Percentiles rank a stretch among this genome's conserved stretches.
Conservation (phyloP, 1,140 invertebrate genomes). For the Diploscapter pachys region DNA sequence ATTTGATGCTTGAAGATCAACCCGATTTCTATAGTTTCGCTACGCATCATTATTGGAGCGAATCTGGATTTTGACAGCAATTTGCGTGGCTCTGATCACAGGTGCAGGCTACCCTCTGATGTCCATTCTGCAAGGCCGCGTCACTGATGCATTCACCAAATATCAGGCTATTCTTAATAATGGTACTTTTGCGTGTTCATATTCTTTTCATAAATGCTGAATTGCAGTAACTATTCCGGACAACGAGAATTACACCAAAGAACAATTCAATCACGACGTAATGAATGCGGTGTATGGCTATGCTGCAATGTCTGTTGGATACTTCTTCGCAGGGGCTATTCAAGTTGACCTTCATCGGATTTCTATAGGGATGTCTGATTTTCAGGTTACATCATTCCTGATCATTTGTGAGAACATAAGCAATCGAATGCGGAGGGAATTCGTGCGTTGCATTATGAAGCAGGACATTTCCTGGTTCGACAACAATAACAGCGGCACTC, state of each 20-base stretch:
- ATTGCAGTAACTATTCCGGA: not conserved
- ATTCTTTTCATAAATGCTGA: not conserved
- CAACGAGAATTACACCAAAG: conserved; percentile 12
- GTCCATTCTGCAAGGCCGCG: conserved; percentile 34
- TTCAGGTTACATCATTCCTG: conserved; percentile 52
- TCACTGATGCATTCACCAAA: conserved; percentile 56
- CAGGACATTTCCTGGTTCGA: conserved; percentile 90
- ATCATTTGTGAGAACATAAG: conserved; percentile 66
- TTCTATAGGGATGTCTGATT: not conserved
- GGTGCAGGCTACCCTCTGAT: conserved; percentile 39
- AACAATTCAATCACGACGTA: conserved; percentile 24
- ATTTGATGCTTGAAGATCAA: too few relatives aligned
- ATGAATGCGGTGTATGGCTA: conserved; percentile 27
- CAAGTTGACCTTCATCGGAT: not conserved
- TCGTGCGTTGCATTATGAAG: conserved; percentile 73
- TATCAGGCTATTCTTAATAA: conserved; percentile 15
- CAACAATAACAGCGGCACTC: conserved; percentile 76
- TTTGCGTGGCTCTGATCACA: conserved; percentile 22
- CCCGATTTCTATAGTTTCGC: conserved; percentile 27
- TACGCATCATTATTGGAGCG: conserved; percentile 37
- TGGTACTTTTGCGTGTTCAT: not conserved
- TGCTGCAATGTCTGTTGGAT: conserved; percentile 22
- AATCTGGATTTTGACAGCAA: conserved; percentile 31
- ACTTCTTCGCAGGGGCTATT: conserved; percentile 13
- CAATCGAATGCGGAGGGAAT: conserved; percentile 70